These are phyloP conservation scores for Halisarca cf. caerulea DNA, from an alignment of 37 sponge, comb jelly and placozoan species.

Conservation along the genomic window DNA sequence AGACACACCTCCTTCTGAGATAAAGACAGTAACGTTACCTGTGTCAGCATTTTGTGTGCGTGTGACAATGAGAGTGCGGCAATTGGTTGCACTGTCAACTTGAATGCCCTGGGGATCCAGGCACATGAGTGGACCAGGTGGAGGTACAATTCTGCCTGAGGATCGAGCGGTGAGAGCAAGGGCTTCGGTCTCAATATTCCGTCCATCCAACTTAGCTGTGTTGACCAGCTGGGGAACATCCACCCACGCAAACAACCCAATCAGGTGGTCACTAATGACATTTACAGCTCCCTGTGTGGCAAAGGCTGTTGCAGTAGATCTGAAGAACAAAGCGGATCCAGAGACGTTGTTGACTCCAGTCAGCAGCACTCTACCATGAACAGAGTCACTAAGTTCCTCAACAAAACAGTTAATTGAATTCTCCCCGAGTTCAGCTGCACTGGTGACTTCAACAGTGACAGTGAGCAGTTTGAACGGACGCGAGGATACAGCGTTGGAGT, in stretches of 20 bases:
- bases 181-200: neutral
- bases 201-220: slow-evolving; percentile 58
- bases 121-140: neutral
- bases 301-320: neutral
- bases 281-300: slow-evolving; percentile 22
- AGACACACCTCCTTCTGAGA: slow-evolving; percentile 4
- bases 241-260: slow-evolving; percentile 54
- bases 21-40: neutral
- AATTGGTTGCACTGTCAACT: neutral
- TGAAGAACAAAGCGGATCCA: neutral
- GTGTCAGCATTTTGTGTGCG: slow-evolving; percentile 35
- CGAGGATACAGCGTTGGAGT: neutral
- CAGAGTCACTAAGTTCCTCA: slow-evolving; percentile 38
- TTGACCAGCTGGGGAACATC: slow-evolving; percentile 58
- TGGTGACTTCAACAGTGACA: neutral
- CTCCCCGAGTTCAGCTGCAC: neutral
- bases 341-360: neutral
- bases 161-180: slow-evolving; percentile 21
- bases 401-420: slow-evolving; percentile 25
- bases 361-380: slow-evolving; percentile 42
- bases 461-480: slow-evolving; percentile 13
- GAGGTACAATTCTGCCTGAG: slow-evolving; percentile 19
- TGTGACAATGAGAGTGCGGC: neutral
- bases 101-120: neutral
- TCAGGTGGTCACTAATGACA: slow-evolving; percentile 25